phyloP scores from a whole-genome alignment of 1,140 invertebrate genomes.

The Aethina tumida region DNA sequence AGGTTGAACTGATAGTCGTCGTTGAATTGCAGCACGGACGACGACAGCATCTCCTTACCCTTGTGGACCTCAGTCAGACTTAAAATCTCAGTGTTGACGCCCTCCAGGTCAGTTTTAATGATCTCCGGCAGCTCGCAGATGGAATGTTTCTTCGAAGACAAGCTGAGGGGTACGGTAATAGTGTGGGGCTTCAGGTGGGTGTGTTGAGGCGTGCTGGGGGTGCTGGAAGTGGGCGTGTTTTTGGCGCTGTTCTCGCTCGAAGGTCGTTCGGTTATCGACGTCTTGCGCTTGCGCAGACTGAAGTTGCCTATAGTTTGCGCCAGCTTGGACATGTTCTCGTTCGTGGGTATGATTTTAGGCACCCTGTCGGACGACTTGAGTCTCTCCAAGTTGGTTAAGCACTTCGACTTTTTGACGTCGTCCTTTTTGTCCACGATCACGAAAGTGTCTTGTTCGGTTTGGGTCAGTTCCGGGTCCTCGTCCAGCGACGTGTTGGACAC shows the following conservation, averaged over 20 bases:
- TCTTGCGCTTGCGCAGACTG: constrained; percentile 44
- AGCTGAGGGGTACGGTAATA: constrained; percentile 19
- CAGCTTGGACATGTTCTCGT: constrained; percentile 35
- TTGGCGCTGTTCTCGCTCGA: constrained; percentile 42
- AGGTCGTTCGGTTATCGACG: constrained; percentile 42
- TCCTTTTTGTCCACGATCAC: constrained; percentile 27
- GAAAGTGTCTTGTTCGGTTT: constrained; percentile 25
- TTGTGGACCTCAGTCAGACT: constrained; percentile 14
- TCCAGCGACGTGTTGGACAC: constrained; percentile 6
- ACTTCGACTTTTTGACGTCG: constrained; percentile 27
- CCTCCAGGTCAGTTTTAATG: constrained; percentile 21
- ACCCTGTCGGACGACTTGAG: constrained; percentile 14
- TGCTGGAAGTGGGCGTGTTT: constrained; percentile 42
- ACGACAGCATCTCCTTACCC: constrained; percentile 21
- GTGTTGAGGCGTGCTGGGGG: constrained; percentile 28
- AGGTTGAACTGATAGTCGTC: constrained; percentile 64
- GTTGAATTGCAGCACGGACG: constrained; percentile 56
- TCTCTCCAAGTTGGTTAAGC: constrained; percentile 21
- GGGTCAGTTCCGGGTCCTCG: constrained; percentile 18
- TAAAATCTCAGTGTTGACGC: constrained; percentile 22
- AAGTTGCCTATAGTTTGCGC: constrained; percentile 36
- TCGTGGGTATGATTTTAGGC: constrained; percentile 26
- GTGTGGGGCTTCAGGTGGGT: constrained; percentile 3
- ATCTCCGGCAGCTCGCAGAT: constrained; percentile 30
- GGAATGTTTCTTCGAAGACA: constrained; percentile 30